Evolutionary conservation across 2,797 vertebrate species (phyloP).

Genomic region (Lophotriccus pileatus): DNA sequence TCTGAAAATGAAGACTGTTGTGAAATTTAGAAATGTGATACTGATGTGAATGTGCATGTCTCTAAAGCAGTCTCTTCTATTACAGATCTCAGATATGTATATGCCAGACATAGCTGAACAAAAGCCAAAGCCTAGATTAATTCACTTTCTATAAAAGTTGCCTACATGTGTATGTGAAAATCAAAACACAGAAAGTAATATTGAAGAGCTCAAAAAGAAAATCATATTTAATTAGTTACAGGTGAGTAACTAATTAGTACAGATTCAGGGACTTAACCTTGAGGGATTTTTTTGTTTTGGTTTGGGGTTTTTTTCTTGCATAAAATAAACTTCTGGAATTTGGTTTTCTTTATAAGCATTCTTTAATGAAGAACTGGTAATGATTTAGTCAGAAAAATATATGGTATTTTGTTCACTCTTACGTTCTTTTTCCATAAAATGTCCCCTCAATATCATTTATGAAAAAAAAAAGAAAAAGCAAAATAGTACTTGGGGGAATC

Average conservation of each 20-base stretch:
- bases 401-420: not conserved
- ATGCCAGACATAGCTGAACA: conserved; percentile 26
- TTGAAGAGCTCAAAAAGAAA: not conserved
- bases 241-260: not conserved
- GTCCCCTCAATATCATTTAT: not conserved
- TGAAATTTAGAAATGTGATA: not conserved
- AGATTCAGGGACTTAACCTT: not conserved
- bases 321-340: not conserved
- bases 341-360: not conserved
- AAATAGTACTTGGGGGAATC: not conserved
- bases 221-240: not conserved
- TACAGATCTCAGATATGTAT: conserved; percentile 8
- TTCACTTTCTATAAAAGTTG: not conserved
- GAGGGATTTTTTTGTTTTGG: not conserved
- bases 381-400: not conserved
- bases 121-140: conserved; percentile 26
- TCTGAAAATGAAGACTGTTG: not conserved
- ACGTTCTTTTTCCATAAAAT: not conserved
- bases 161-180: not conserved
- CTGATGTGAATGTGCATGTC: not conserved
- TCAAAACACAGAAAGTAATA: conserved; percentile 3
- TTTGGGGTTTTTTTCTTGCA: not conserved
- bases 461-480: not conserved
- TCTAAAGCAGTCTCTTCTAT: not conserved
- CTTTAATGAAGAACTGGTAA: not conserved